Evolutionary conservation across 1,140 invertebrate genomes (phyloP), one percentile per base, ranked within the genome.

Genomic region (Euborellia annulipes): DNA sequence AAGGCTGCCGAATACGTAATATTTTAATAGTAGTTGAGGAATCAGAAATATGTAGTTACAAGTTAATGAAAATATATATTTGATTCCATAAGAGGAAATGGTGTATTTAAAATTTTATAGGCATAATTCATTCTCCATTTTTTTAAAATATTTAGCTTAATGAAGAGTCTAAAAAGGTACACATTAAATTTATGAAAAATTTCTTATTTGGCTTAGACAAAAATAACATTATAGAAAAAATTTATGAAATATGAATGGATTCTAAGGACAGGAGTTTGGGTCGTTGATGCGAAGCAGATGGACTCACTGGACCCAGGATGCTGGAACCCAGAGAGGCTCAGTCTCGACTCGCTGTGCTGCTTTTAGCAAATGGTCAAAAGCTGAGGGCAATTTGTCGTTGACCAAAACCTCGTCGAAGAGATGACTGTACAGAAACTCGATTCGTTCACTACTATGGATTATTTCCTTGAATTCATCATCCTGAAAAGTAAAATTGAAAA

Each of bases 311-410:
- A 94, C 79, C 94, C 94, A 98, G 13, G 81, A 81, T 16, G 82
- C 81, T 9, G 94, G 94, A 13, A 97, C 91, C 94, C 94, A 98
- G 13, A 92, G 74, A 8, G 92, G 89, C 61, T 96, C 89, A 2
- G 79, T 85, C 64, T 97, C 90, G 14, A 96, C 77, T 55, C 79
- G 73, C 62, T 84, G 82, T 2, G 88, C 81, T 37, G 81, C 76
- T 50, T 75, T 71, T 3, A 92, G 67, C 2, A 98, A 73, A 56
- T 89, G 83, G 52, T 88, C 80, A 54, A 95, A 89, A 19, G 92
- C 86, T 39, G 74, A 71, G 2, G 83, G 75, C 39, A 97, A 68
- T 56, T 96, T 87, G 16, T 80, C 85, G 59, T 97, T 98, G 2
- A 94, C 75, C 17, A 98, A 84, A 41, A 81, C 77, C 54, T 88